Conservation (phyloP, 1,140 invertebrate genomes). For the Pygmarrhopalites habei region DNA sequence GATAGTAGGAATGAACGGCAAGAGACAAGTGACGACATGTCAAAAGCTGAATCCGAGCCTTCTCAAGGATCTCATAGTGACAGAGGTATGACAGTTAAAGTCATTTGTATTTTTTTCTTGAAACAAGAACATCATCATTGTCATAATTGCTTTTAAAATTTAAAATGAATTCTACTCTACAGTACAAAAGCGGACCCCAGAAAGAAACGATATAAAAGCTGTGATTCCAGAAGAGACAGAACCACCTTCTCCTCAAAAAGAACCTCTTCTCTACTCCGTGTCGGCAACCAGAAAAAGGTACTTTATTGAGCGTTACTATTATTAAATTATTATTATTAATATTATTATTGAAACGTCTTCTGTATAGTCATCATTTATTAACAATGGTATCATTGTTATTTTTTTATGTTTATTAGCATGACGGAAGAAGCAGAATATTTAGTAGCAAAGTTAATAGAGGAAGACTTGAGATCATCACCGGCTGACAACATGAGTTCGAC, state of each 20-base stretch:
- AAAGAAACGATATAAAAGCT: constrained; percentile 30
- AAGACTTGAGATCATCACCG: constrained; percentile 45
- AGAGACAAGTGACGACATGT: constrained; percentile 6
- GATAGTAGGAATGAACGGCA: constrained; percentile 4
- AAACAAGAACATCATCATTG: no score
- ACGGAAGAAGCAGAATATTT: constrained; percentile 64
- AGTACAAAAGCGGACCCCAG: constrained; percentile 39
- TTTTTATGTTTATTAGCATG: constrained; percentile 44
- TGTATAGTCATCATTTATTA: no score
- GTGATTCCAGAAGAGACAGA: constrained; percentile 36
- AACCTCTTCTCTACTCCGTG: no score
- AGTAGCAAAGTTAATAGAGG: constrained; percentile 64
- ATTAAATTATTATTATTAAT: neutral
- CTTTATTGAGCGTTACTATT: no score
- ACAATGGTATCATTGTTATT: no score
- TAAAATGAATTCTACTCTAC: no score
- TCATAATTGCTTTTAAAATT: no score
- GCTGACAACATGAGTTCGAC: neutral
- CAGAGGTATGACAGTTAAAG: constrained; percentile 24
- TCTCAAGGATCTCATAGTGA: constrained; percentile 38
- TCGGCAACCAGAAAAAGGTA: no score
- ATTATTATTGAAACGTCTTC: no score
- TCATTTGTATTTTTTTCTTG: neutral
- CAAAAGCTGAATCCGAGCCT: constrained; percentile 34
- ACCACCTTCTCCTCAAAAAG: neutral